Evolutionary conservation across 1,140 invertebrate species (phyloP).

Genomic region (Bombus ignitus): DNA sequence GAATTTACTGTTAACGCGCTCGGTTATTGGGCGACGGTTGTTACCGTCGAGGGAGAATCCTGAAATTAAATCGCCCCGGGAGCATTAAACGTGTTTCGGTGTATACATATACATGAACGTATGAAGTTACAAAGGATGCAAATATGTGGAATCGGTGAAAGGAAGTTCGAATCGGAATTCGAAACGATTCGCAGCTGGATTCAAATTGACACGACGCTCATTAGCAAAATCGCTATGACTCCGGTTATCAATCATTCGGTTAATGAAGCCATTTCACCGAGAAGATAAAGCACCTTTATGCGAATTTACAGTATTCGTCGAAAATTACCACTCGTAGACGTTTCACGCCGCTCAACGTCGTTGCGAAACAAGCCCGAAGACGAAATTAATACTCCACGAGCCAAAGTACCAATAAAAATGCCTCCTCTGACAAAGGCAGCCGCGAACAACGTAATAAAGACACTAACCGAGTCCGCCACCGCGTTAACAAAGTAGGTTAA

Average conservation of each 20-base stretch:
- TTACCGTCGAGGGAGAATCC: not conserved
- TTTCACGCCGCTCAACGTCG: not conserved
- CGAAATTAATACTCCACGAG: not conserved
- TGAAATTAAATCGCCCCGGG: not conserved
- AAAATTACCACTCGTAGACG: not conserved
- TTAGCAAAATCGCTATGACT: not conserved
- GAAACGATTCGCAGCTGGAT: not conserved
- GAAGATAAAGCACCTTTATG: not conserved
- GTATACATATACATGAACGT: not conserved
- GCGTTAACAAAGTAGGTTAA: slow-evolving; percentile 61
- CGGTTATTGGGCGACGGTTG: not conserved
- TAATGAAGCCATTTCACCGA: not conserved
- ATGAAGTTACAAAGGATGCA: not conserved
- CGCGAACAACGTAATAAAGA: slow-evolving; percentile 29
- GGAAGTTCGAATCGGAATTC: not conserved
- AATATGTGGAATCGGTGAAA: not conserved
- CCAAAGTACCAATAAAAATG: not conserved
- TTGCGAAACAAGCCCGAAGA: not conserved
- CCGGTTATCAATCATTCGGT: not conserved
- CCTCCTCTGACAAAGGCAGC: not conserved
- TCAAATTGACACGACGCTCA: not conserved
- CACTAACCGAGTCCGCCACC: slow-evolving; percentile 16
- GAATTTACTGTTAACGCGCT: not conserved
- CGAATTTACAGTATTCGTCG: not conserved
- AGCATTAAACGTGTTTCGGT: not conserved